A percentile compares a stretch with the other conserved stretches of the same genome.
Conservation (phyloP, 2,113 vertebrate genomes). For the Brienomyrus longianalis region DNA sequence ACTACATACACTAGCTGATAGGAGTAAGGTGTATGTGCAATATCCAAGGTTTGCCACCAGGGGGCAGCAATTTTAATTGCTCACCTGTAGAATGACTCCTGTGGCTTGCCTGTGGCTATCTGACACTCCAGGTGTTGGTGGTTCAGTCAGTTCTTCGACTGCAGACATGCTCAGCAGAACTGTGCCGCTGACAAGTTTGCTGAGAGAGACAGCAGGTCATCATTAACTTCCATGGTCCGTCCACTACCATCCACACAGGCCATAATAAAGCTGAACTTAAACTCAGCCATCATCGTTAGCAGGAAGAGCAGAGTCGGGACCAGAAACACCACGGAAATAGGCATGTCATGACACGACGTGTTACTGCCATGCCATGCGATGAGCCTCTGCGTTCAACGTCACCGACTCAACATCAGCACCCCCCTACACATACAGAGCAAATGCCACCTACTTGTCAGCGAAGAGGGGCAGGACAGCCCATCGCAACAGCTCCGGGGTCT, state of each 20-base stretch:
- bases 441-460: conserved; percentile 38
- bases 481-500: conserved; percentile 37
- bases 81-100: conserved; percentile 56
- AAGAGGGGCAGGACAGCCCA: conserved; percentile 60
- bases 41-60: conserved; percentile 8
- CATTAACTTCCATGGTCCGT: neutral
- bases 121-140: conserved; percentile 46
- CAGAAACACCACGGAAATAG: neutral
- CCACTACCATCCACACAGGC: neutral
- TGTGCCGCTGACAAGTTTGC: conserved; percentile 46
- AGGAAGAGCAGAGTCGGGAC: neutral
- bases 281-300: neutral
- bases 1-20: neutral
- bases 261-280: neutral
- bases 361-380: neutral
- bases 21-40: neutral
- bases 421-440: neutral
- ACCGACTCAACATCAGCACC: neutral
- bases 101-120: conserved; percentile 50
- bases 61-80: conserved; percentile 12
- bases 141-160: conserved; percentile 22
- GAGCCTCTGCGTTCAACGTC: neutral
- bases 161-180: conserved; percentile 56
- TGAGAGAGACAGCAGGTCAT: conserved; percentile 27
- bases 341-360: neutral